Percentiles rank a stretch among this genome's conserved stretches.
Conservation (phyloP, 2,797 vertebrate species). For the Sebastes reedi region DNA sequence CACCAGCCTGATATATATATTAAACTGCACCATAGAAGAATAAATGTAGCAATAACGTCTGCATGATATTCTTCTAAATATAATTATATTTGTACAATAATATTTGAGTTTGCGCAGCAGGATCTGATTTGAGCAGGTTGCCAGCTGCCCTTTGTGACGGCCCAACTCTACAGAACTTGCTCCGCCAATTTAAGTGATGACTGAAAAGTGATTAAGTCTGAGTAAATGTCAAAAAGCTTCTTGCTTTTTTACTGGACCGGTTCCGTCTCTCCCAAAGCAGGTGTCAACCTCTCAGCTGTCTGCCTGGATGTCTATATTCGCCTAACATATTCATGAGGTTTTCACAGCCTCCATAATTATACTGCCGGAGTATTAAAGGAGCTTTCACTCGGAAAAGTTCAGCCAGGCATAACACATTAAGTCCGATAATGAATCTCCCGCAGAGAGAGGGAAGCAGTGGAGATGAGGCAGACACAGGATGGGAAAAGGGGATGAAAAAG, state of each 20-base stretch:
- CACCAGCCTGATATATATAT: not conserved
- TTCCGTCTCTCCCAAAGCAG: slow-evolving; percentile 31
- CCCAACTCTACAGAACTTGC: not conserved
- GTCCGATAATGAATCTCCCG: slow-evolving; percentile 64
- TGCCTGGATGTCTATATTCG: slow-evolving; percentile 28
- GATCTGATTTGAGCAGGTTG: slow-evolving; percentile 19
- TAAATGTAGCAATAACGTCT: slow-evolving; percentile 6
- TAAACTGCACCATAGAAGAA: slow-evolving; percentile 10
- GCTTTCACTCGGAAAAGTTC: slow-evolving; percentile 55
- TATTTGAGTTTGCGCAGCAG: slow-evolving; percentile 3
- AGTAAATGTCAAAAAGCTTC: slow-evolving; percentile 25
- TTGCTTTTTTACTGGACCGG: not conserved
- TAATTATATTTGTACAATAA: slow-evolving; percentile 14
- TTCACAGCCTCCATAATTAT: slow-evolving; percentile 63
- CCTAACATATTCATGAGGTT: slow-evolving; percentile 54
- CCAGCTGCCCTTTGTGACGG: not conserved
- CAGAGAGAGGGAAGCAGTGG: slow-evolving; percentile 21
- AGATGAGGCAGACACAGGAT: slow-evolving; percentile 34
- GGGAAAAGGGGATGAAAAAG: not conserved
- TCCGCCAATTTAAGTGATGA: slow-evolving; percentile 1
- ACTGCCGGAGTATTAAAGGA: slow-evolving; percentile 59
- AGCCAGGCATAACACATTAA: slow-evolving; percentile 65
- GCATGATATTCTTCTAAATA: not conserved
- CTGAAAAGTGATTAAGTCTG: slow-evolving; percentile 13
- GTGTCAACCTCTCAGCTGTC: slow-evolving; percentile 38